Percentiles rank a stretch among this genome's conserved stretches.
These are phyloP conservation scores for Homalodisca vitripennis DNA, from an alignment of 1,140 invertebrate genomes.

Conservation along the genomic window DNA sequence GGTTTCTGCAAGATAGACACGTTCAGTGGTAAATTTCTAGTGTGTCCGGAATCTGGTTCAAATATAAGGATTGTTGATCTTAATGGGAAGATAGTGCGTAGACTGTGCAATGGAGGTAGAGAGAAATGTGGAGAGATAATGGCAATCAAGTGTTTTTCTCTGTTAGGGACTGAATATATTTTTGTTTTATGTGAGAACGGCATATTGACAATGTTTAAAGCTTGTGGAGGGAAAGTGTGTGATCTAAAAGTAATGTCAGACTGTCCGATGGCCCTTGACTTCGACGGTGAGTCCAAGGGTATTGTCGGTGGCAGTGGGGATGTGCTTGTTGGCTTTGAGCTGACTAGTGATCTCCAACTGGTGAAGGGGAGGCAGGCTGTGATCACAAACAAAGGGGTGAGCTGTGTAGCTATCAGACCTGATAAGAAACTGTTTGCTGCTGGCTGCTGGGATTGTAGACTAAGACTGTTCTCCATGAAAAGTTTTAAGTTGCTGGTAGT, in stretches of 20 bases:
- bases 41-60: constrained; percentile 63
- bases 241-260: constrained; percentile 51
- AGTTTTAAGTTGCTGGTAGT: constrained; percentile 71
- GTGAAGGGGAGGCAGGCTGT: constrained; percentile 56
- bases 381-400: constrained; percentile 70
- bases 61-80: constrained; percentile 59
- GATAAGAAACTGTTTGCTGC: constrained; percentile 74
- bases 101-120: constrained; percentile 47
- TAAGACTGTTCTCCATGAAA: constrained; percentile 78
- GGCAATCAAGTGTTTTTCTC: constrained; percentile 59
- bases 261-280: constrained; percentile 67
- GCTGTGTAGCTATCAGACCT: constrained; percentile 62
- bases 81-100: constrained; percentile 54
- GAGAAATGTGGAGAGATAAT: constrained; percentile 59
- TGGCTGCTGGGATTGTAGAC: constrained; percentile 73
- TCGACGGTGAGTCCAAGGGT: constrained; percentile 58
- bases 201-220: constrained; percentile 64
- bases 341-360: constrained; percentile 47
- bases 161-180: constrained; percentile 54
- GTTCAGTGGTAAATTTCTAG: constrained; percentile 58
- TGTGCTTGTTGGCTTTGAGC: constrained; percentile 51
- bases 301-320: constrained; percentile 62
- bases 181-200: constrained; percentile 66
- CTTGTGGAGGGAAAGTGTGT: constrained; percentile 55
- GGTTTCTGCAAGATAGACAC: constrained; percentile 63